A percentile compares a stretch with the other conserved stretches of the same genome.
Evolutionary conservation across 2,797 vertebrate species (phyloP).

Genomic region (Anguilla pacifica): DNA sequence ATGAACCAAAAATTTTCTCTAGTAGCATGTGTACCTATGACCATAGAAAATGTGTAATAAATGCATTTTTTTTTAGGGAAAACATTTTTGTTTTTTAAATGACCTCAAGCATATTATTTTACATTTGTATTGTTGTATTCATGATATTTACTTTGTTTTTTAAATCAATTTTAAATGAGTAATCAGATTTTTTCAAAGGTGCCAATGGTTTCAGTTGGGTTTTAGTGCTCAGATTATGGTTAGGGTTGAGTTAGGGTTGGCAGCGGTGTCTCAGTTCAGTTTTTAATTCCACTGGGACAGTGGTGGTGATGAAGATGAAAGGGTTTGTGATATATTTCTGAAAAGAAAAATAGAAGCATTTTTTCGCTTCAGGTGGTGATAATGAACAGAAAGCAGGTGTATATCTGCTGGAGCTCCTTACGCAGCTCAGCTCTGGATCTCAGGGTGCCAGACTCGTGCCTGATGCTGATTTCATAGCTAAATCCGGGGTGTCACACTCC

Average conservation of each 20-base stretch:
- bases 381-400: background rate
- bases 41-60: too few species aligned
- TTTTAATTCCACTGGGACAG: background rate
- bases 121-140: too few species aligned
- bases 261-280: background rate
- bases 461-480: background rate
- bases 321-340: background rate
- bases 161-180: too few species aligned
- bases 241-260: background rate
- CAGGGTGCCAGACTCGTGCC: background rate
- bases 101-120: too few species aligned
- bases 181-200: too few species aligned
- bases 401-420: background rate
- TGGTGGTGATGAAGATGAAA: background rate
- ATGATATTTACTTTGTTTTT: too few species aligned
- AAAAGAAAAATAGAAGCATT: background rate
- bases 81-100: too few species aligned
- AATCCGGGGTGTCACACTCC: background rate
- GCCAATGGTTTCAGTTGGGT: too few species aligned
- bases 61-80: too few species aligned
- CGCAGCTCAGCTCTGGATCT: background rate
- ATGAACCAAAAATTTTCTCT: too few species aligned
- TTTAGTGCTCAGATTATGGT: background rate
- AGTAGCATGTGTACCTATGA: too few species aligned
- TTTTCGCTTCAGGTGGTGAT: background rate